Evolutionary conservation across 1,140 invertebrate genomes (phyloP).

Genomic region (Neocloeon triangulifer): DNA sequence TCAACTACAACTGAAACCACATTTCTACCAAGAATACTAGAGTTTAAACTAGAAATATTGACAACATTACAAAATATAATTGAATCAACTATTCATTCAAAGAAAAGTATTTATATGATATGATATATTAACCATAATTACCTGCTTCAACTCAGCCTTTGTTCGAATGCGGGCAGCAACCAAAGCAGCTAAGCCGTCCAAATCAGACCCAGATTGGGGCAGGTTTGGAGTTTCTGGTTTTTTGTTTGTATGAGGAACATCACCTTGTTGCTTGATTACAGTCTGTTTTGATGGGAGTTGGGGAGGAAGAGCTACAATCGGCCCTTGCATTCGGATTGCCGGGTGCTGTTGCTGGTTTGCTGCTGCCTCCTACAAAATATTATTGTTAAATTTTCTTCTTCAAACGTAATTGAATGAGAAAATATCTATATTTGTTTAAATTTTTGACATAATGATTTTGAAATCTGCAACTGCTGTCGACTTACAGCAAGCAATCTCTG

Average conservation of each 20-base stretch:
- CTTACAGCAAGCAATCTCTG: too few relatives aligned
- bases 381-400: too few relatives aligned
- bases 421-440: too few relatives aligned
- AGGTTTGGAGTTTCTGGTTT: too few relatives aligned
- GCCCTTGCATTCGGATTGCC: constrained; percentile 7
- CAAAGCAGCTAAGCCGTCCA: constrained; percentile 25
- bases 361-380: too few relatives aligned
- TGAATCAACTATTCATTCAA: too few relatives aligned
- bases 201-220: constrained; percentile 12
- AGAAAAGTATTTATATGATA: neutral
- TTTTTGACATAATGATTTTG: too few relatives aligned
- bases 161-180: constrained; percentile 51
- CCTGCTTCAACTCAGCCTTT: constrained; percentile 59
- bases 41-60: neutral
- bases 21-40: too few relatives aligned
- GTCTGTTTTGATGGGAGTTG: constrained; percentile 6
- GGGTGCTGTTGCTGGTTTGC: constrained; percentile 14
- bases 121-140: constrained; percentile 9
- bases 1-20: neutral
- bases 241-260: constrained; percentile 1
- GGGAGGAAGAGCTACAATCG: constrained; percentile 7
- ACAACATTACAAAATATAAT: too few relatives aligned
- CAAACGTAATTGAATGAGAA: too few relatives aligned
- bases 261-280: constrained; percentile 3
- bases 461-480: too few relatives aligned